Percentiles rank a stretch among this genome's conserved stretches.
phyloP scores from a whole-genome alignment of 2,888 invertebrate species.

The Mythimna lalbum region DNA sequence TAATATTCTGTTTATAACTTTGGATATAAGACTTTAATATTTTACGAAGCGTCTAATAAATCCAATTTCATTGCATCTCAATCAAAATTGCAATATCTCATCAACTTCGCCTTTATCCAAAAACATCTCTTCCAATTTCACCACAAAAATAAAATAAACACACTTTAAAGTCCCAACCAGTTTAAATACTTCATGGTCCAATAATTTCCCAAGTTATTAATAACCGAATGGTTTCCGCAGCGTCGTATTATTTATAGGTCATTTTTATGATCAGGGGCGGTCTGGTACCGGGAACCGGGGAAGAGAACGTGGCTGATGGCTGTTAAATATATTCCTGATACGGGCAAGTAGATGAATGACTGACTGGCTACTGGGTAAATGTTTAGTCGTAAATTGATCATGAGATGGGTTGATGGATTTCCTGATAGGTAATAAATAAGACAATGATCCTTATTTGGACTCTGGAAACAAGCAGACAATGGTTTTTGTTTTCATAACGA shows the following conservation, averaged over 20 bases:
- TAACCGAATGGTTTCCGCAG: constrained; percentile 66
- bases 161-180: constrained; percentile 7
- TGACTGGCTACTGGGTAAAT: constrained; percentile 9
- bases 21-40: background rate
- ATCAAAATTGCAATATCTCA: background rate
- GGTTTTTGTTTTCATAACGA: too few species aligned
- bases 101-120: too few species aligned
- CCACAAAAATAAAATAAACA: constrained; percentile 1
- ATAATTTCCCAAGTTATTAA: constrained; percentile 58
- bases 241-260: constrained; percentile 70
- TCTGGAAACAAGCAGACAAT: too few species aligned
- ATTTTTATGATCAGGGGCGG: constrained; percentile 67
- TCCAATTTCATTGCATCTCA: background rate
- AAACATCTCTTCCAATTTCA: background rate
- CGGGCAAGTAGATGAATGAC: constrained; percentile 30
- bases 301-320: constrained; percentile 34
- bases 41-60: background rate
- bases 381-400: constrained; percentile 32
- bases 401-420: constrained; percentile 1
- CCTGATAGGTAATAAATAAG: constrained; percentile 8
- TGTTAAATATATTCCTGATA: constrained; percentile 55
- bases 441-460: background rate
- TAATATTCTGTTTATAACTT: background rate
- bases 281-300: constrained; percentile 32
- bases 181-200: constrained; percentile 23